Evolutionary conservation across 2,113 vertebrate genomes (phyloP), one percentile per base, ranked within the genome.

Genomic region (Perognathus longimembris): DNA sequence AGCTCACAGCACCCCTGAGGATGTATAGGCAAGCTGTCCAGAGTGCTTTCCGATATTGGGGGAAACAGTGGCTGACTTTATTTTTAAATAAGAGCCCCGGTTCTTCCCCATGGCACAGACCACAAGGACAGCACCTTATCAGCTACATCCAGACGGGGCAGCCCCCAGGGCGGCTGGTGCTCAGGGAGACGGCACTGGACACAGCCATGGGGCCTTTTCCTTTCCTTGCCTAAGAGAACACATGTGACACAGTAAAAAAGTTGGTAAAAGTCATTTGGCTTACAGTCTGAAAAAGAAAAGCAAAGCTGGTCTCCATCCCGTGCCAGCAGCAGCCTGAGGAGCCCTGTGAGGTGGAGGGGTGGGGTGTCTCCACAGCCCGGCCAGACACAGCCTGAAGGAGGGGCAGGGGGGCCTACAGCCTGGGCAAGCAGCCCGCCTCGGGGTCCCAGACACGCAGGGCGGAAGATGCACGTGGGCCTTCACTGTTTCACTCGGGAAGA

Each of bases 161-260:
- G 74, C 91, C 92, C 93, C 32, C 34, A 32, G 14, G n/a, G 64
- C 42, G 30, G 50, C 76, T 57, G 64, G 54, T 81, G 97, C 97
- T 94, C 97, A 97, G 97, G 98, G 98, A 97, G 97, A 97, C 97
- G 90, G 94, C 97, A 97, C 81, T 42, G 97, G 97, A 92, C 93
- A 97, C 5, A 0, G 6, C 34, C 11, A 6, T 7, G 28, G 78
- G 70, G 34, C 21, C 0, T 71, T 93, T 95, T 97, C 93, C 90
- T 97, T 96, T 85, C 90, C 94, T 88, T 93, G 61, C 96, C 74
- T 40, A 93, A 98, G 97, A 97, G 97, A 97, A 98, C 97, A 98
- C 97, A 97, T 97, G 97, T 88, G 97, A 97, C 98, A 97, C 98
- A 69, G 92, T 59, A 2, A 15, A 80, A 94, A 98, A 69, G 7